Conservation (phyloP, 2,888 invertebrate genomes). For the Dinocampus coccinellae region DNA sequence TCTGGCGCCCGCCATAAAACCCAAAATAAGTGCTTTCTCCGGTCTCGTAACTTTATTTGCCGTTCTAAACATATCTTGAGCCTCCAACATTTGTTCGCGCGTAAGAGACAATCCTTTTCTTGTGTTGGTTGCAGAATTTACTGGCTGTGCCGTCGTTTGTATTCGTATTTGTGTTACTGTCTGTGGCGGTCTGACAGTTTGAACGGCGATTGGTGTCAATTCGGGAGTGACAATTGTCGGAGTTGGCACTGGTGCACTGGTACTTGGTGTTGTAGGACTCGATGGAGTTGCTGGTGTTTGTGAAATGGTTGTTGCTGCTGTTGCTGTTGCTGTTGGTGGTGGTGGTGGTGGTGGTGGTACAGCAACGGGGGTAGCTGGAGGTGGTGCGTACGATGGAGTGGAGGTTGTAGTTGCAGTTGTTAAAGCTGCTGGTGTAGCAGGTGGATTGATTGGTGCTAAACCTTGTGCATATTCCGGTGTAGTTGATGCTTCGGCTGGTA, state of each 20-base stretch:
- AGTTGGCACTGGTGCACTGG: conserved; percentile 58
- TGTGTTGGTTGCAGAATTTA: conserved; percentile 70
- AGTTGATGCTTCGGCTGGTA: conserved; percentile 62
- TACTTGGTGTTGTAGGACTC: conserved; percentile 53
- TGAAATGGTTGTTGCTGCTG: conserved; percentile 36
- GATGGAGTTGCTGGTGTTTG: conserved; percentile 45
- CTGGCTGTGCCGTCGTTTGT: conserved; percentile 68
- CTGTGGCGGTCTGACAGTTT: conserved; percentile 65
- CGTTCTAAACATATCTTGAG: conserved; percentile 96
- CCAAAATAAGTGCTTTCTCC: conserved; percentile 96
- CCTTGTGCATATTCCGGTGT: conserved; percentile 91
- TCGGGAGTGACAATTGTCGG: conserved; percentile 59
- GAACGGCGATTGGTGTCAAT: conserved; percentile 59
- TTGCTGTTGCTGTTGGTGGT: no score
- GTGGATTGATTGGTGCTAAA: conserved; percentile 75
- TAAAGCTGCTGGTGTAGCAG: conserved; percentile 63
- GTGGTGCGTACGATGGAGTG: conserved; percentile 56
- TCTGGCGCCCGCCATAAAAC: conserved; percentile 98
- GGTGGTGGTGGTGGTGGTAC: conserved; percentile 55
- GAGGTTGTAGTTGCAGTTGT: conserved; percentile 37
- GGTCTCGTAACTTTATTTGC: conserved; percentile 96
- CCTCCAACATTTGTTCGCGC: conserved; percentile 96
- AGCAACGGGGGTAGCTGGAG: conserved; percentile 56
- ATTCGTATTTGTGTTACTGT: conserved; percentile 73
- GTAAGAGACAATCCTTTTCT: conserved; percentile 80